Evolutionary conservation across 2,113 vertebrate genomes (phyloP), one percentile per base, ranked within the genome.

Genomic region (Benitochromis conjunctus): DNA sequence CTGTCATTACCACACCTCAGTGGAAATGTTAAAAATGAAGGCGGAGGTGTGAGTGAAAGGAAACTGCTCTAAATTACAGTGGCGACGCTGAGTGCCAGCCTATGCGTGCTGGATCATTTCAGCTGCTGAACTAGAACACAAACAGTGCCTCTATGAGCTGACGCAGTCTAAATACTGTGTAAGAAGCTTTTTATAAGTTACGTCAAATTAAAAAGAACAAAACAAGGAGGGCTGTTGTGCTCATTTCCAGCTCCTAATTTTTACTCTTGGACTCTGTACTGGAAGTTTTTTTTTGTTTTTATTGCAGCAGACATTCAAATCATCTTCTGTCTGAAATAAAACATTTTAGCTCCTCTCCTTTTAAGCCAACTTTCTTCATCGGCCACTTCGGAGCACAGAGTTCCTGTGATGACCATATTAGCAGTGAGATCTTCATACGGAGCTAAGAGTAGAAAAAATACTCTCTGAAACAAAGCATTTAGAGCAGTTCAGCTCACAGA

Each of bases 51-150:
- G 51, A 87, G 74, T 66, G 56, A 76, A 87, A 81, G 31, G 62
- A 38, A n/a, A 55, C 77, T 19, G 85, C 46, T 69, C 74, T 87
- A 57, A 81, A 83, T 71, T 16, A 84, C 64, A 83, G 77, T 57
- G 14, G 81, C 48, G 46, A 55, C 5, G 54, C 82, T 83, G 57
- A 85, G 81, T 54, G 48, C 57, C 77, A 62, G 78, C 90, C 86
- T 38, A 85, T 86, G 29, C 86, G 69, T 21, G 12, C 24, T 60
- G 64, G 53, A 56, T 56, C 24, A 12, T 79, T 82, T 82, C 87
- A 82, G 89, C 19, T 91, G 60, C 71, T 85, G 78, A 55, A 79
- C 54, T 85, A 81, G 77, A 92, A 80, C 9, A 74, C 66, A 82
- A 90, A 88, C 89, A 74, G 26, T 64, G 62, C 60, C 2, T 5